These are phyloP conservation scores for Rhincodon typus DNA, from an alignment of 2,797 vertebrate genomes.

Conservation along the genomic window DNA sequence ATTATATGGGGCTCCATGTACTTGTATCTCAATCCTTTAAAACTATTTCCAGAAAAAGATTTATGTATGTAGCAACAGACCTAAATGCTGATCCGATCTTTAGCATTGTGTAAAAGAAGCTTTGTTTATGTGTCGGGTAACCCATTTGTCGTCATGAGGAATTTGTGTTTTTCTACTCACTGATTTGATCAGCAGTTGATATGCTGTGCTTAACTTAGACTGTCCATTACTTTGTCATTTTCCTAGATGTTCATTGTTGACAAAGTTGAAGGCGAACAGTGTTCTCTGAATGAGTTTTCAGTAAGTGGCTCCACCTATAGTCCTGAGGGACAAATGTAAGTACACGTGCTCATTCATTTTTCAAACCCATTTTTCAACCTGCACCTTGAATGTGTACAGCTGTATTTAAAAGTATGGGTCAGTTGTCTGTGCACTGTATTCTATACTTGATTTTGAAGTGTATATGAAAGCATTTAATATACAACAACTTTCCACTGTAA, in stretches of 20 bases:
- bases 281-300: slow-evolving; percentile 85
- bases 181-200: neutral
- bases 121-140: neutral
- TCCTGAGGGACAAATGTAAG: slow-evolving; percentile 93
- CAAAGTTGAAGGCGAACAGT: slow-evolving; percentile 76
- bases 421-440: neutral
- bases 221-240: slow-evolving; percentile 39
- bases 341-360: slow-evolving; percentile 42
- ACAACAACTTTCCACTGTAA: neutral
- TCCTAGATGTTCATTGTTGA: slow-evolving; percentile 87
- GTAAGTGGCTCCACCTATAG: slow-evolving; percentile 95
- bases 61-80: neutral
- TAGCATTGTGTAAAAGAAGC: neutral
- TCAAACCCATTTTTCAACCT: neutral
- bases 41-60: neutral
- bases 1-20: neutral
- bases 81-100: neutral
- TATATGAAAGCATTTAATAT: neutral
- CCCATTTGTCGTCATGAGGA: neutral
- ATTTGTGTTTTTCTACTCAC: neutral
- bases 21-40: neutral
- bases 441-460: slow-evolving; percentile 38
- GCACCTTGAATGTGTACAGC: neutral
- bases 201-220: neutral
- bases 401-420: neutral